A percentile compares a stretch with the other conserved stretches of the same genome.
Conservation (phyloP, 2,888 invertebrate species). For the Amblyteles armatorius region DNA sequence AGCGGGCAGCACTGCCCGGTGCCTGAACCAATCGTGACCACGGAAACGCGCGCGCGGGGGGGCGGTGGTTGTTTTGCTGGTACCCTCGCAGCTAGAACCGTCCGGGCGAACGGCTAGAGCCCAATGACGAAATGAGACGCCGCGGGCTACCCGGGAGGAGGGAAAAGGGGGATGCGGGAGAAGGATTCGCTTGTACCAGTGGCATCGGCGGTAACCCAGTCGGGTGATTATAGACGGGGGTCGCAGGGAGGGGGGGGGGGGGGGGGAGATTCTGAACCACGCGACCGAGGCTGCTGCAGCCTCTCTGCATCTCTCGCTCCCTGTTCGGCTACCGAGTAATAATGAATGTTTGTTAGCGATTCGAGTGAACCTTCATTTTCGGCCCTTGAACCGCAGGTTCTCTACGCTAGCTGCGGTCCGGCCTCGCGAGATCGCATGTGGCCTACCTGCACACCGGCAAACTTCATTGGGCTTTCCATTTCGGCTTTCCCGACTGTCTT, state of each 20-base stretch:
- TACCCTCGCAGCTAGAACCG: constrained; percentile 47
- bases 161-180: constrained; percentile 19
- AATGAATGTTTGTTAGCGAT: constrained; percentile 79
- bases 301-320: constrained; percentile 28
- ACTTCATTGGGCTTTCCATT: background rate
- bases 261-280: constrained; percentile 45
- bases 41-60: constrained; percentile 21
- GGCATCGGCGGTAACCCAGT: constrained; percentile 72
- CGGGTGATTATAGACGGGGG: constrained; percentile 58
- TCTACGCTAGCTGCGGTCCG: background rate
- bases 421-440: background rate
- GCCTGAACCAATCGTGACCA: constrained; percentile 73
- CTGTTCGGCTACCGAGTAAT: constrained; percentile 72
- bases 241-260: background rate
- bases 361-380: constrained; percentile 77
- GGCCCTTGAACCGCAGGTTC: constrained; percentile 55
- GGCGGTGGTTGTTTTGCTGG: constrained; percentile 34
- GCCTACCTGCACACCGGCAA: background rate
- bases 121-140: constrained; percentile 78
- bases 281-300: background rate
- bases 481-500: background rate
- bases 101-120: constrained; percentile 65
- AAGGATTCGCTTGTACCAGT: constrained; percentile 66
- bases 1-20: constrained; percentile 64
- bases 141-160: constrained; percentile 59